phyloP scores from a whole-genome alignment of 30 jellyfish, hydroid and myxozoan species.

The Cassiopea andromeda region DNA sequence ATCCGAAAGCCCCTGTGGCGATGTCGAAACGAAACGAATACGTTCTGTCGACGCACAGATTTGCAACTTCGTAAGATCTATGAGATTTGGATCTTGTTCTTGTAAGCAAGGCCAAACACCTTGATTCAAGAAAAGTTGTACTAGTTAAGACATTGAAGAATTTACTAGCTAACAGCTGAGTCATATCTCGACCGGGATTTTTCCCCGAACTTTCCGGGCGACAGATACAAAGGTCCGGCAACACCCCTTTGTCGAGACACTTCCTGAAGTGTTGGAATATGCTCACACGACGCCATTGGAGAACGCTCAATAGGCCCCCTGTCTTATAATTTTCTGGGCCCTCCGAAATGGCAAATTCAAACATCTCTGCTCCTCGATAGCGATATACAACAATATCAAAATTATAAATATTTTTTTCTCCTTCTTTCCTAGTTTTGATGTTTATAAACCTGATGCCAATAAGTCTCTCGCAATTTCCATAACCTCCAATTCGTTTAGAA shows the following conservation, averaged over 20 bases:
- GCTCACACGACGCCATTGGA: slow-evolving; percentile 97
- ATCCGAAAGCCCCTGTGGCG: slow-evolving; percentile 17
- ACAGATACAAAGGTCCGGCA: slow-evolving; percentile 88
- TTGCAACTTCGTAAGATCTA: slow-evolving; percentile 82
- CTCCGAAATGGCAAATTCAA: slow-evolving; percentile 83
- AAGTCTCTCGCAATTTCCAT: slow-evolving; percentile 92
- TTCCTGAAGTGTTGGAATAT: slow-evolving; percentile 91
- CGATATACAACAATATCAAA: slow-evolving; percentile 86
- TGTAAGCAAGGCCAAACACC: slow-evolving; percentile 81
- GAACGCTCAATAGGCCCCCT: slow-evolving; percentile 36
- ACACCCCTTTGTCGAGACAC: slow-evolving; percentile 80
- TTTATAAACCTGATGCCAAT: slow-evolving; percentile 85
- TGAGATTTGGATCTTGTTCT: slow-evolving; percentile 72
- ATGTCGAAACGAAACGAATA: slow-evolving; percentile 73
- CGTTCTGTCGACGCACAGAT: slow-evolving; percentile 82
- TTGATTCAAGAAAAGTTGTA: slow-evolving; percentile 76
- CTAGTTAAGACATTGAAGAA: slow-evolving; percentile 63
- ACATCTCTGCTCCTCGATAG: slow-evolving; percentile 87
- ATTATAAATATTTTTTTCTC: slow-evolving; percentile 32
- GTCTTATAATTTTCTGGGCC: background rate
- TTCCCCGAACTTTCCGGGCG: slow-evolving; percentile 88
- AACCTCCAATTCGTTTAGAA: slow-evolving; percentile 59
- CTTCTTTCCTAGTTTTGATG: slow-evolving; percentile 52
- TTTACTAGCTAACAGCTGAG: slow-evolving; percentile 70
- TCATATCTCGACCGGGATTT: slow-evolving; percentile 89